Conservation (phyloP, 2,888 invertebrate genomes). For the Carabus problematicus region DNA sequence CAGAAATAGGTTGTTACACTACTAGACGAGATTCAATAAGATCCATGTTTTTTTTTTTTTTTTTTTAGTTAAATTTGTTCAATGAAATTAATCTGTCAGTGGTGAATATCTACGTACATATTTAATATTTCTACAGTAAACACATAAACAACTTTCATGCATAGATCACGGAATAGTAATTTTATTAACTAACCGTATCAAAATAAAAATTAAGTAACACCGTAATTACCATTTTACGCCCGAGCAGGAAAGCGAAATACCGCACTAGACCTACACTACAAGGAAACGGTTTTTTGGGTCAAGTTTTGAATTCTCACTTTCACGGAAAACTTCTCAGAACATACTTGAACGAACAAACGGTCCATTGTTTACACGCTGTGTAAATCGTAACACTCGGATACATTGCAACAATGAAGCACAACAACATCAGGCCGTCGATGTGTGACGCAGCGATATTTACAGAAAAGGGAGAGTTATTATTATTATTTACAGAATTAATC, state of each 20-base stretch:
- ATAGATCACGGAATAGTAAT: too few species aligned
- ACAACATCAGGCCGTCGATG: neutral
- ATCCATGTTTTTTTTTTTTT: too few species aligned
- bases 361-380: conserved; percentile 17
- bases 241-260: neutral
- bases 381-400: neutral
- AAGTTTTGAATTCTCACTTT: conserved; percentile 35
- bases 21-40: too few species aligned
- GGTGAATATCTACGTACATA: too few species aligned
- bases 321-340: conserved; percentile 24
- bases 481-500: conserved; percentile 3
- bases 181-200: too few species aligned
- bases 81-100: too few species aligned
- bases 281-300: conserved; percentile 25
- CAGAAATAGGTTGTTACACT: too few species aligned
- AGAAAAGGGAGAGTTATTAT: conserved; percentile 10
- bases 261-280: conserved; percentile 16
- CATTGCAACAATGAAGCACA: neutral
- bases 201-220: too few species aligned
- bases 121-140: neutral
- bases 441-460: neutral
- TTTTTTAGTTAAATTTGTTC: too few species aligned
- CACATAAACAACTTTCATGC: neutral
- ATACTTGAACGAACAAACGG: conserved; percentile 10
- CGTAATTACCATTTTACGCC: neutral